phyloP scores from a whole-genome alignment of 2,888 invertebrate genomes.

The Amphipoea oculea region DNA sequence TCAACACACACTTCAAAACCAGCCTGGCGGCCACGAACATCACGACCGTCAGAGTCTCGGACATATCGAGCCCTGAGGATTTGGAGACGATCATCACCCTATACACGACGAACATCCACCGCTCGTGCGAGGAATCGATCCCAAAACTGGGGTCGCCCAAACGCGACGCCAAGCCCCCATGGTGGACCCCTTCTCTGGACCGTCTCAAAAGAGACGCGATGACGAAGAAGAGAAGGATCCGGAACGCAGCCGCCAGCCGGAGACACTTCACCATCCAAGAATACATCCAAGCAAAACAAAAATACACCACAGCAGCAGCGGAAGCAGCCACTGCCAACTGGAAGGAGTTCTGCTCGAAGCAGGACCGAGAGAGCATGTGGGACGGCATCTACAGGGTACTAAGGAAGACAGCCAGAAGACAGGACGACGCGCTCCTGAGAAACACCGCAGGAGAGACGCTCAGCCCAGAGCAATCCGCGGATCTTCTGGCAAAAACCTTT shows the following conservation, averaged over 20 bases:
- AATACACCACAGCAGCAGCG: slow-evolving; percentile 23
- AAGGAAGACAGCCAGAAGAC: slow-evolving; percentile 18
- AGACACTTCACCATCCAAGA: slow-evolving; percentile 43
- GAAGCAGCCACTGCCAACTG: slow-evolving; percentile 55
- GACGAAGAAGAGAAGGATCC: slow-evolving; percentile 45
- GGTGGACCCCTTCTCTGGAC: slow-evolving; percentile 17
- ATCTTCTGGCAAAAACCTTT: background rate
- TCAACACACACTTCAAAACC: too few relatives aligned
- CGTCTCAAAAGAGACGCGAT: too few relatives aligned
- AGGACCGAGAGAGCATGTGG: slow-evolving; percentile 61
- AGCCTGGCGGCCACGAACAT: slow-evolving; percentile 35
- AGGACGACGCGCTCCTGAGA: slow-evolving; percentile 37
- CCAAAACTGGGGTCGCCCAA: background rate
- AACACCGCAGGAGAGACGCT: background rate
- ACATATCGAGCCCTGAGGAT: background rate
- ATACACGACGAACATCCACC: background rate
- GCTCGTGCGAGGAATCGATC: background rate
- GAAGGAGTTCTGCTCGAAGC: slow-evolving; percentile 60
- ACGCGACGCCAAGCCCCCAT: background rate
- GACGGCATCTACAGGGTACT: slow-evolving; percentile 55
- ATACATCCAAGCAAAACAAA: slow-evolving; percentile 35
- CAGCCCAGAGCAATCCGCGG: background rate
- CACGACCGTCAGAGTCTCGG: too few relatives aligned
- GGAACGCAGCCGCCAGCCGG: slow-evolving; percentile 14
- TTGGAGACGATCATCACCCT: slow-evolving; percentile 12